Evolutionary conservation across 37 sponge, comb jelly and placozoan species (phyloP), one percentile per base, ranked within the genome.

Genomic region (Hexactinellida sp.): DNA sequence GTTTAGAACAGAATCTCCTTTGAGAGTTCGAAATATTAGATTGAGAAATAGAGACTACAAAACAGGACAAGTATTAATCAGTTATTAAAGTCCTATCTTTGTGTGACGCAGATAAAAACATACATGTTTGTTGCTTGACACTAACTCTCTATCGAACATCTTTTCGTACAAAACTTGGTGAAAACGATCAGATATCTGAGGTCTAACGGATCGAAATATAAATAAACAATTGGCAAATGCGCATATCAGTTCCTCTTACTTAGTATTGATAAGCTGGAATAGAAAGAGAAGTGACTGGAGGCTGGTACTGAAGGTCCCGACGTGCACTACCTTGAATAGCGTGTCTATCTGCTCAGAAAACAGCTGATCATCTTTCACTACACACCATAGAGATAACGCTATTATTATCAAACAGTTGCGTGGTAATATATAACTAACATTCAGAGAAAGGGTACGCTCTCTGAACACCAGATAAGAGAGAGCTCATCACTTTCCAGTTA

Each of bases 241-340:
- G 39, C 21, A 83, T 38, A n/a, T 83, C 5, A 37, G 1, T 24
- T 38, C n/a, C n/a, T 34, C 19, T 51, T 54, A 89, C 90, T 86
- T 89, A 21, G 92, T 90, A 84, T 95, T 91, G 92, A 93, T 92
- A 19, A 99, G 91, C 54, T 99, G 99, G 89, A 86, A 95, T 37
- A 99, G 93, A 32, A 99, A 88, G 91, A 95, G 89, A 38, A 99
- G 90, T 30, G 96, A 90, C 92, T 99, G 89, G 37, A 95, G 90
- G 39, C 93, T 87, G 0, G 95, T 94, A 32, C 92, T 86, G 30
- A 99, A 39, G 13, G 95, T 98, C 0, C 90, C 92, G 10, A 90
- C 88, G 38, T 99, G 91, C 0, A 95, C 94, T 54, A 94, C 87
- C 37, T 89, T 91, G 90, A 94, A 99, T 83, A 99, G 83, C 39